phyloP scores from a whole-genome alignment of 1,140 invertebrate genomes.

The Bradysia coprophila region DNA sequence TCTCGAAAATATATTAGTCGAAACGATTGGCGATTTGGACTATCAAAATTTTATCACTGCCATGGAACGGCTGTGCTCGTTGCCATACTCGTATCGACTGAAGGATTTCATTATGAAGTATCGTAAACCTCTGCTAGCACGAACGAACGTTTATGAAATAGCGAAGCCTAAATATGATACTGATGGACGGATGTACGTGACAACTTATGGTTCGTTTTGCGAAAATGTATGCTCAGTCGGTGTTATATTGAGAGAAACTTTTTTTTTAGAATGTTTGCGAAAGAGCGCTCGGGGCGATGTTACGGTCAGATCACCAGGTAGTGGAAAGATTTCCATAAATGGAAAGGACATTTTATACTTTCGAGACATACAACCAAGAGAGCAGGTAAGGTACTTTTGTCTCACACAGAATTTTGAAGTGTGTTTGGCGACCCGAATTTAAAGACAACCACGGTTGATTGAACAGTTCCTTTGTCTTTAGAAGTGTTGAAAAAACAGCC shows the following conservation, averaged over 20 bases:
- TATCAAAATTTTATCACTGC: constrained; percentile 55
- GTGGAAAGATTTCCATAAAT: constrained; percentile 69
- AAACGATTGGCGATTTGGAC: constrained; percentile 46
- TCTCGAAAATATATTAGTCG: constrained; percentile 47
- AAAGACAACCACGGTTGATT: no score
- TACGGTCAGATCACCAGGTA: constrained; percentile 49
- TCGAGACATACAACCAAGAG: constrained; percentile 40
- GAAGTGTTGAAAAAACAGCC: no score
- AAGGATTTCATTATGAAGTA: constrained; percentile 56
- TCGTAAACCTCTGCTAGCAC: constrained; percentile 31
- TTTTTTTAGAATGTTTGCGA: constrained; percentile 41
- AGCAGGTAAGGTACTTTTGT: no score
- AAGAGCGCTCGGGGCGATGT: constrained; percentile 51
- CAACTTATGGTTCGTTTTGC: constrained; percentile 33
- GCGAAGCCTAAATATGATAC: constrained; percentile 45
- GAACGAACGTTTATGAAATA: constrained; percentile 30
- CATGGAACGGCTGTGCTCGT: constrained; percentile 46
- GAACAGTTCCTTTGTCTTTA: no score
- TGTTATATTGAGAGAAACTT: constrained; percentile 5
- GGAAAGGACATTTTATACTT: constrained; percentile 62
- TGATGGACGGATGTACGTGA: constrained; percentile 44
- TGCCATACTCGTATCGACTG: constrained; percentile 46
- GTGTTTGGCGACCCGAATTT: no score
- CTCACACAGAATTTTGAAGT: no score
- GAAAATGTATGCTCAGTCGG: constrained; percentile 3